A percentile compares a stretch with the other conserved stretches of the same genome.
These are phyloP conservation scores for Darevskia mixta DNA, from an alignment of 2,797 vertebrate genomes.

Conservation along the genomic window DNA sequence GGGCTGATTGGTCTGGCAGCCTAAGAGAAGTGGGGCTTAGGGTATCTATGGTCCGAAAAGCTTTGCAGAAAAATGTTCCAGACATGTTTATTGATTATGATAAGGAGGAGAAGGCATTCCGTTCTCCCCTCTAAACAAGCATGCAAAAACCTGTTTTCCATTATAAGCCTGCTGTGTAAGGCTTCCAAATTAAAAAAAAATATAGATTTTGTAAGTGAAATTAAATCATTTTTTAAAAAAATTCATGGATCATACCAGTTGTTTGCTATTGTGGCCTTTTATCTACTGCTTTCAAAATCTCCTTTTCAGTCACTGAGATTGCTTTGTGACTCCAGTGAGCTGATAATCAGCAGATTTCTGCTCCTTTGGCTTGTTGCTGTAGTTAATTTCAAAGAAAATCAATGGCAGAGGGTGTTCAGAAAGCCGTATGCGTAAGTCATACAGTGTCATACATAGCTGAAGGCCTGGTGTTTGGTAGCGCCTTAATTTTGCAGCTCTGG, in stretches of 20 bases:
- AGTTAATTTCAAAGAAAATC: slow-evolving; percentile 72
- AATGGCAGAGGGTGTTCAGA: slow-evolving; percentile 58
- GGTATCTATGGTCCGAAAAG: background rate
- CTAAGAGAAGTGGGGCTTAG: background rate
- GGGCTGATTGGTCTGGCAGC: background rate
- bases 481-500: slow-evolving; percentile 76
- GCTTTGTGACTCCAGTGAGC: slow-evolving; percentile 64
- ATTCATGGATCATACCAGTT: slow-evolving; percentile 69
- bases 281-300: slow-evolving; percentile 67
- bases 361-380: slow-evolving; percentile 57
- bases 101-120: background rate
- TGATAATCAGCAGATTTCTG: slow-evolving; percentile 66
- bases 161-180: slow-evolving; percentile 69
- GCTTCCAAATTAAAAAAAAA: slow-evolving; percentile 68
- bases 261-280: slow-evolving; percentile 72
- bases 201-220: slow-evolving; percentile 62
- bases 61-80: slow-evolving; percentile 30
- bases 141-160: slow-evolving; percentile 66
- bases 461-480: slow-evolving; percentile 71
- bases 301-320: slow-evolving; percentile 61
- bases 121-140: slow-evolving; percentile 72
- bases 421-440: slow-evolving; percentile 48
- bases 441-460: slow-evolving; percentile 62
- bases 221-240: slow-evolving; percentile 64
- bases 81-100: background rate